Evolutionary conservation across 1,140 invertebrate genomes (phyloP).

Genomic region (Drosophila littoralis): DNA sequence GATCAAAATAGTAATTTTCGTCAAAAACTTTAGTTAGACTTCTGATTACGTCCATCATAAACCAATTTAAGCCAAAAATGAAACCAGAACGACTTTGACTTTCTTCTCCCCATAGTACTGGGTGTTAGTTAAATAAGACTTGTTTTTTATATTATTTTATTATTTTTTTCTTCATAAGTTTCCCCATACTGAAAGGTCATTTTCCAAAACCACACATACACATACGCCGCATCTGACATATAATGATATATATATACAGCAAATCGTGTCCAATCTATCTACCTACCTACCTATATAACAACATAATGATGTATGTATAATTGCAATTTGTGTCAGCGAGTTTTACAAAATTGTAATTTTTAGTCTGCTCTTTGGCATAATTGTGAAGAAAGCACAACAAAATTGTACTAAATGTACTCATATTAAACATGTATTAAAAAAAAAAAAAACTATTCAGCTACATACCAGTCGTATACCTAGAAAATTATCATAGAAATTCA

Average conservation of each 20-base stretch:
- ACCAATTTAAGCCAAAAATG: constrained; percentile 47
- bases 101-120: constrained; percentile 48
- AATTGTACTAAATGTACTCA: constrained; percentile 51
- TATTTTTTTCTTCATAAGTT: constrained; percentile 23
- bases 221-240: constrained; percentile 52
- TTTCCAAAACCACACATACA: constrained; percentile 50
- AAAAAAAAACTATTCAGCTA: constrained; percentile 47
- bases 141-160: constrained; percentile 41
- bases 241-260: constrained; percentile 46
- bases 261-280: constrained; percentile 55
- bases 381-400: constrained; percentile 22
- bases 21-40: constrained; percentile 58
- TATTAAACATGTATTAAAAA: constrained; percentile 38
- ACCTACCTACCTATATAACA: constrained; percentile 59
- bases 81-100: constrained; percentile 56
- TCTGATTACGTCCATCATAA: constrained; percentile 54
- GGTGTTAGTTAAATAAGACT: constrained; percentile 61
- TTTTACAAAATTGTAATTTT: constrained; percentile 47
- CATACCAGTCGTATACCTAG: constrained; percentile 27
- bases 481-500: constrained; percentile 36
- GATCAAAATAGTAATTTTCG: constrained; percentile 57
- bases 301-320: constrained; percentile 31
- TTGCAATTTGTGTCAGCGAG: constrained; percentile 44
- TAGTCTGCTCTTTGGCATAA: constrained; percentile 48
- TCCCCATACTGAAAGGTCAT: constrained; percentile 54